These are phyloP conservation scores for Theodoxus fluviatilis DNA, from an alignment of 2,888 invertebrate species.

Conservation along the genomic window DNA sequence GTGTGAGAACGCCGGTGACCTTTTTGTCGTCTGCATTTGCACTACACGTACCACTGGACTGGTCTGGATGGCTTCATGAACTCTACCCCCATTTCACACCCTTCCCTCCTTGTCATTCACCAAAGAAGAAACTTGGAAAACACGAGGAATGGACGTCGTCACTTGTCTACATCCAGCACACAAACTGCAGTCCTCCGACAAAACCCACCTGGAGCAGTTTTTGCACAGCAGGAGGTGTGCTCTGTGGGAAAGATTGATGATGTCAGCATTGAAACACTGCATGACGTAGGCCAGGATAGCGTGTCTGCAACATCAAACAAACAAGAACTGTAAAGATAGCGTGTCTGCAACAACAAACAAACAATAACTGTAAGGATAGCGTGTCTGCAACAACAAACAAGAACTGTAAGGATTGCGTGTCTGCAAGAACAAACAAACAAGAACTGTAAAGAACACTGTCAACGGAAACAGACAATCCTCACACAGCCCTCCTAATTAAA, in stretches of 20 bases:
- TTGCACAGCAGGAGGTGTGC: constrained; percentile 68
- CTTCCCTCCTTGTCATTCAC: too few species aligned
- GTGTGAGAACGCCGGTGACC: too few species aligned
- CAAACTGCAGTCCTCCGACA: constrained; percentile 7
- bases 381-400: constrained; percentile 57
- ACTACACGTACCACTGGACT: too few species aligned
- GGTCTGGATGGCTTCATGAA: too few species aligned
- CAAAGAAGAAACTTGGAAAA: too few species aligned
- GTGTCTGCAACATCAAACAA: constrained; percentile 57
- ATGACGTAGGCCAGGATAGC: constrained; percentile 85
- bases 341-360: constrained; percentile 57
- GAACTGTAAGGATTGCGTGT: constrained; percentile 73
- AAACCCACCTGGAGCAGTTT: constrained; percentile 68
- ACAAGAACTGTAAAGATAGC: constrained; percentile 73
- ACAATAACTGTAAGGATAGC: constrained; percentile 73
- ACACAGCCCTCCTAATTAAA: too few species aligned
- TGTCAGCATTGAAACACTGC: constrained; percentile 86
- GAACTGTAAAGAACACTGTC: too few species aligned
- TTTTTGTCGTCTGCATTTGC: too few species aligned
- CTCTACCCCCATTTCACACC: too few species aligned
- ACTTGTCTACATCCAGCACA: too few species aligned
- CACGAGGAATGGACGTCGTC: too few species aligned
- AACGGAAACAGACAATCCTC: too few species aligned
- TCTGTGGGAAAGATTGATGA: constrained; percentile 75
- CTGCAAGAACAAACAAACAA: constrained; percentile 57